Base-by-base conservation (phyloP, 2,888 invertebrate genomes). In the Anthophora plumipes region DNA sequence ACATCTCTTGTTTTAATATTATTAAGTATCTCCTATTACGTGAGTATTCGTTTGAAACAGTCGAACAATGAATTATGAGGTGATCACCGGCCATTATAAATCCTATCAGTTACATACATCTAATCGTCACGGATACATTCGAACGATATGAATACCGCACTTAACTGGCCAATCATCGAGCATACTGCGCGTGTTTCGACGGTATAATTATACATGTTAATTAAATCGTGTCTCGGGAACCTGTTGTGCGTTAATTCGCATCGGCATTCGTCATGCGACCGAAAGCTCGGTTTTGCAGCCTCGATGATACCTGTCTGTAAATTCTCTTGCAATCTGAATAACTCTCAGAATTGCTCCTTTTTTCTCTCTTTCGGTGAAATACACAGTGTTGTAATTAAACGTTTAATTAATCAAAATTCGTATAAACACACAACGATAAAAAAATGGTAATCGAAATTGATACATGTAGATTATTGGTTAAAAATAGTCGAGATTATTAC, bases 141-240 rank as follows among this genome's bases (percentile, higher is more conserved):
- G 37, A 50, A n/a, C 64, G 52, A 57, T 57, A 43, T 50, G 59
- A 60, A 59, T 57, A 57, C 31, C 20, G 25, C 48, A 31, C 50
- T 46, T 22, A 22, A 17, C 14, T 12, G 31, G 12, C 37, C 20
- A 60, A 74, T 69, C 59, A 60, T 61, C 25, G 46, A 11, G 22
- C 54, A 63, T 69, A 77, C 73, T 55, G 72, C 76, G 67, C 48
- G 20, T 31, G 54, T 60, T 66, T 68, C 70, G 54, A 74, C 77
- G 81, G 82, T 79, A 86, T 82, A 88, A 87, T 88, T 85, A 89
- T 80, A 81, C 84, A 86, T 82, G 87, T 85, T 88, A 87, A 89
- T 88, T 82, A 77, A 82, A 80, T 66, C 59, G 52, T 31, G n/a
- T 12, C 41, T 43, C 37, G 37, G 46, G 31, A 59, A 78, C 20